phyloP scores from a whole-genome alignment of 2,797 vertebrate genomes.

The Molossus alvarezi region DNA sequence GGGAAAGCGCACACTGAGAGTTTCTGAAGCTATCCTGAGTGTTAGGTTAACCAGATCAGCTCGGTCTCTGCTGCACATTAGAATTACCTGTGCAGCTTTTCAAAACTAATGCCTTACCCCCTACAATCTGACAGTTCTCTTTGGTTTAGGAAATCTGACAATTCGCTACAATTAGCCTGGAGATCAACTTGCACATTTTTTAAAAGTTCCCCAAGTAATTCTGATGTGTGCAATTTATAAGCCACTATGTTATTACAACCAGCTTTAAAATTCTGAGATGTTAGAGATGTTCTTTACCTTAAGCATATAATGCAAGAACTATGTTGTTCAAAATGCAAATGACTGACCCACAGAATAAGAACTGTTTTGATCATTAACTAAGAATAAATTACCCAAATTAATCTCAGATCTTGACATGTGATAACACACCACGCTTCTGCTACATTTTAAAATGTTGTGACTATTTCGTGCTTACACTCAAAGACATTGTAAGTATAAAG shows the following conservation, averaged over 20 bases:
- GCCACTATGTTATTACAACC: background rate
- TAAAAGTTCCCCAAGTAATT: background rate
- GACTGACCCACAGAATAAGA: background rate
- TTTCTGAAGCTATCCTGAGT: background rate
- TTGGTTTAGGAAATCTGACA: background rate
- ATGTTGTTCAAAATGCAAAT: background rate
- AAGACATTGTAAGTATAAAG: slow-evolving; percentile 17
- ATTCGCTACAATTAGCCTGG: background rate
- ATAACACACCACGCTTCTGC: background rate
- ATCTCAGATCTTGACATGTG: slow-evolving; percentile 31
- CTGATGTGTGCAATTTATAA: slow-evolving; percentile 36
- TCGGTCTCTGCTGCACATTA: background rate
- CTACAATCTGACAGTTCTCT: background rate
- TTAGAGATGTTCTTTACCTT: slow-evolving; percentile 2
- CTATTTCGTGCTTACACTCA: background rate
- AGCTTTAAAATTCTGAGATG: slow-evolving; percentile 36
- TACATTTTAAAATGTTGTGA: background rate
- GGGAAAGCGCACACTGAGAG: background rate
- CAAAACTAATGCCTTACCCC: background rate
- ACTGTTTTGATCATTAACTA: background rate
- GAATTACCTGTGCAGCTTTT: background rate
- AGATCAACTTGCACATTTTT: background rate
- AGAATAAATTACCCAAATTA: slow-evolving; percentile 55
- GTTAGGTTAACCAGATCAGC: background rate
- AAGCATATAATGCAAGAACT: background rate